Evolutionary conservation across 2,888 invertebrate genomes (phyloP), one percentile per base, ranked within the genome.

Genomic region (Drosophila greeni): DNA sequence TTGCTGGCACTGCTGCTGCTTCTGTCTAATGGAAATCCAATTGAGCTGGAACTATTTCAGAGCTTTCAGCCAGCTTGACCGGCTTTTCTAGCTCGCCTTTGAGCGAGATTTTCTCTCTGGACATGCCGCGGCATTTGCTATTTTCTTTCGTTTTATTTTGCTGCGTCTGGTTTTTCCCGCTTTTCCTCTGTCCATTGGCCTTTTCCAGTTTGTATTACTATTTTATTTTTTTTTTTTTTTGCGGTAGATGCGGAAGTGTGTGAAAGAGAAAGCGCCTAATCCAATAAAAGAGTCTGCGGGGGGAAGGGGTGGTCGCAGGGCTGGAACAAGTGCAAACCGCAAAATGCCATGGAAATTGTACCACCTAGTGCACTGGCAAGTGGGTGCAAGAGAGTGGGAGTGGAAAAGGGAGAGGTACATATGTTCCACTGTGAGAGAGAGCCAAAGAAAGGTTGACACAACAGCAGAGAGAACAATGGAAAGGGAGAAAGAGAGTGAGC

Each of bases 251-350:
- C 83, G 79, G 79, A 79, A 79, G 72, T 79, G 79, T 83, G 78
- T 83, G 81, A 83, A 79, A 81, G 82, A 79, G 79, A 79, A 79
- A 79, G 81, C 79, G 72, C 67, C 72, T 83, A 79, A 79, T 81
- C 79, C 83, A 83, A 79, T 79, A 79, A 79, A 62, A 68, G 70
- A 40, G 39, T 66, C 57, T 39, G 31, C 20, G 24, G 26, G 18
- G 48, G 54, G 37, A 16, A 42, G 26, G 24, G 8, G 0, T 23
- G 37, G 31, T 37, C 26, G 20, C 18, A 23, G 39, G 2, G 45
- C 36, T 51, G 39, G 31, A 73, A 72, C 76, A 81, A 81, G 78
- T 78, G 78, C 78, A 80, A 80, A 61, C 75, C 58, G 36, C 60
- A 75, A 14, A 40, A 67, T 69, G 70, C 71, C 54, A 74, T 58